A percentile compares a stretch with the other conserved stretches of the same genome.
Conservation (phyloP, 2,888 invertebrate genomes). For the Eupithecia pulchellata region DNA sequence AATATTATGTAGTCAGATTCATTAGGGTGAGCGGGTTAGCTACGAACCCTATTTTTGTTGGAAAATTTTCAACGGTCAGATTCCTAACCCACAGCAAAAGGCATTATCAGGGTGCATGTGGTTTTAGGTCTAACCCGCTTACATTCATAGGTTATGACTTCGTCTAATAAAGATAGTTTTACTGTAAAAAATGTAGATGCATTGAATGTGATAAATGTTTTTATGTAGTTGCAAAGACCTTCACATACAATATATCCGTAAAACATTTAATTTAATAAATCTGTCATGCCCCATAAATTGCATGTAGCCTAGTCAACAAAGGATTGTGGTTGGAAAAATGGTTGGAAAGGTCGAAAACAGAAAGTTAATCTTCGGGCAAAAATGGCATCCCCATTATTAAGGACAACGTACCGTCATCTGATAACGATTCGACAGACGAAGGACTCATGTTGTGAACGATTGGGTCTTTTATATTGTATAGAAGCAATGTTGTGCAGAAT, state of each 20-base stretch:
- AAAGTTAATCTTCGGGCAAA: no score
- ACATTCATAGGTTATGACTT: not conserved
- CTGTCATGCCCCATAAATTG: not conserved
- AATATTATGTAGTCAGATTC: not conserved
- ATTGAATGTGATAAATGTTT: slow-evolving; percentile 1
- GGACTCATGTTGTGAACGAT: no score
- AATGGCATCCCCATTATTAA: no score
- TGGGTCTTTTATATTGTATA: no score
- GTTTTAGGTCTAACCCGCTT: not conserved
- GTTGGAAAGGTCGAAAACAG: no score
- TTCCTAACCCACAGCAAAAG: not conserved
- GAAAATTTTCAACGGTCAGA: not conserved
- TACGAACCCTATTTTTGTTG: not conserved
- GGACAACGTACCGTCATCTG: no score
- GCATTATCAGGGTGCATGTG: not conserved
- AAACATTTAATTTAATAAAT: not conserved
- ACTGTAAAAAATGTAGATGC: not conserved
- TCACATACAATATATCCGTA: not conserved
- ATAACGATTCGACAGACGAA: no score
- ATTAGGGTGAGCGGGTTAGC: not conserved
- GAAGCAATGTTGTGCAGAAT: no score
- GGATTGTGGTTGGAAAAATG: no score
- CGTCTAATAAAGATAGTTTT: not conserved
- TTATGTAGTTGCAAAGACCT: not conserved
- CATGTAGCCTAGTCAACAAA: no score